phyloP scores from a whole-genome alignment of 1,140 invertebrate genomes.

The Zaprionus ghesquierei region DNA sequence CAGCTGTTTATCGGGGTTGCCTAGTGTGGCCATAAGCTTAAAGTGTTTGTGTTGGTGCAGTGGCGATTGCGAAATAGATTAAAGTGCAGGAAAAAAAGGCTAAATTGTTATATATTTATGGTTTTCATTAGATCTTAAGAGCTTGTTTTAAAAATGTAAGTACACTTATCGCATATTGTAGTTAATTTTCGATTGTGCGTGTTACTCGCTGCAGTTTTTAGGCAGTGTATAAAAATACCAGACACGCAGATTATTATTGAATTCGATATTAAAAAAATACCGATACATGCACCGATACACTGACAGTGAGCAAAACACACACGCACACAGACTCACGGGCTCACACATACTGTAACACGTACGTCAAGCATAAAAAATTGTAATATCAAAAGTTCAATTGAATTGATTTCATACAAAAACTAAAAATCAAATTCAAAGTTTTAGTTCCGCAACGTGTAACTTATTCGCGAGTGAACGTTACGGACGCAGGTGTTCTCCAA shows the following conservation, averaged over 20 bases:
- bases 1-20: conserved; percentile 1
- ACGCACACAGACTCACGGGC: conserved; percentile 23
- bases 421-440: conserved; percentile 44
- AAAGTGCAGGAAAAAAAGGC: not conserved
- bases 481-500: not conserved
- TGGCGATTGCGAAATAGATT: not conserved
- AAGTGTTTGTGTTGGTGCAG: not conserved
- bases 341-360: conserved; percentile 18
- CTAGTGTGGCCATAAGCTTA: conserved; percentile 4
- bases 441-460: not conserved
- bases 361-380: conserved; percentile 30
- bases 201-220: not conserved
- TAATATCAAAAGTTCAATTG: conserved; percentile 55
- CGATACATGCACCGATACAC: conserved; percentile 8
- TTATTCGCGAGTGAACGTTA: not conserved
- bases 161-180: not conserved
- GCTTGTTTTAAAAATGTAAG: not conserved
- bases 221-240: conserved; percentile 15
- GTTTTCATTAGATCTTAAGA: not conserved
- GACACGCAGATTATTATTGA: not conserved
- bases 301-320: not conserved
- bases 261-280: conserved; percentile 20
- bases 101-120: not conserved
- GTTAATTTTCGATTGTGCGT: not conserved
- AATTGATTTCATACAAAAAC: conserved; percentile 15